These are phyloP conservation scores for Neoitamus cyanurus DNA, from an alignment of 2,888 invertebrate genomes.

Conservation along the genomic window DNA sequence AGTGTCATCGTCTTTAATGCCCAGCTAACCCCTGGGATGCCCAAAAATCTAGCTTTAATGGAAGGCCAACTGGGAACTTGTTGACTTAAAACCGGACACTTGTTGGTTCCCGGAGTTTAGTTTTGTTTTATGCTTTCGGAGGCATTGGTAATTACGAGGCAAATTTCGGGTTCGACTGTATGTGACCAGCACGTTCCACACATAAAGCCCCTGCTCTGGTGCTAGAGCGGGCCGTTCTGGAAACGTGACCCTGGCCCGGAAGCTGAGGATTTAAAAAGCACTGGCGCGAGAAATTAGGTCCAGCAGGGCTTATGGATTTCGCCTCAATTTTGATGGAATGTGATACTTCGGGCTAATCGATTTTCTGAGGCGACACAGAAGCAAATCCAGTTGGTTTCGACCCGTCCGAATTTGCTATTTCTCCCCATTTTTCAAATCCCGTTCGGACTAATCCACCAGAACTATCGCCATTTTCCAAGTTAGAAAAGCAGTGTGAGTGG, in stretches of 20 bases:
- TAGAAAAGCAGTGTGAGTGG: neutral
- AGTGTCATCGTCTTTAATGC: constrained; percentile 41
- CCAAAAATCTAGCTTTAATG: constrained; percentile 41
- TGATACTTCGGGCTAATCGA: constrained; percentile 23
- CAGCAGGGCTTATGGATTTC: constrained; percentile 22
- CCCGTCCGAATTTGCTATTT: neutral
- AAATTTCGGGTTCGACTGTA: constrained; percentile 24
- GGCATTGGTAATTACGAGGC: constrained; percentile 22
- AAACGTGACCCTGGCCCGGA: constrained; percentile 48
- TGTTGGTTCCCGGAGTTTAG: constrained; percentile 39
- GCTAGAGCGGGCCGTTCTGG: neutral
- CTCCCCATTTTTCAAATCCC: neutral
- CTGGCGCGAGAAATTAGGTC: constrained; percentile 23
- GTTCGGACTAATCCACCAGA: neutral
- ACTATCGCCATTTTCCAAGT: neutral
- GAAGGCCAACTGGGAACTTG: constrained; percentile 43
- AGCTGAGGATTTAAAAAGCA: constrained; percentile 39
- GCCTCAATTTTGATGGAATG: constrained; percentile 2
- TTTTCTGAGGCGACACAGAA: neutral
- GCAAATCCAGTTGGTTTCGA: neutral
- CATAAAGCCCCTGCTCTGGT: constrained; percentile 47
- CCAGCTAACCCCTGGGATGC: constrained; percentile 29
- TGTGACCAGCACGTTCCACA: constrained; percentile 50
- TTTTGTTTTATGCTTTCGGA: constrained; percentile 37
- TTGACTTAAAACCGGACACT: constrained; percentile 44